A percentile compares a stretch with the other conserved stretches of the same genome.
Evolutionary conservation across 53 echinoderm and acorn worm species (phyloP).

Genomic region (Henricia sp.): DNA sequence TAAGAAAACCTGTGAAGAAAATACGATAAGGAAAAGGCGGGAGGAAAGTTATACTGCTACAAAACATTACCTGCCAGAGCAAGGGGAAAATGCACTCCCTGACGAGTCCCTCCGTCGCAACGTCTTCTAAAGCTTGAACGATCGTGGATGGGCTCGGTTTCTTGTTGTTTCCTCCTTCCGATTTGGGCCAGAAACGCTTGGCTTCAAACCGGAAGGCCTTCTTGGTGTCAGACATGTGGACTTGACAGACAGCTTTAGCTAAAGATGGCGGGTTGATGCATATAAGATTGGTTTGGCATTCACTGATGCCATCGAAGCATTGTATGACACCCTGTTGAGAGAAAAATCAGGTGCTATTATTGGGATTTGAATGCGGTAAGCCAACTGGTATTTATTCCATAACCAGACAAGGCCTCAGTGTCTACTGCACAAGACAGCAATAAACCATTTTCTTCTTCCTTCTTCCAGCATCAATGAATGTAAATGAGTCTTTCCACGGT

Average conservation of each 20-base stretch:
- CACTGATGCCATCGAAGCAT: not conserved
- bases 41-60: too few species aligned
- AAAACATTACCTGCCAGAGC: slow-evolving; percentile 79
- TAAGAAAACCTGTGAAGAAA: too few species aligned
- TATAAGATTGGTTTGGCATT: slow-evolving; percentile 11
- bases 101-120: slow-evolving; percentile 80
- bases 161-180: slow-evolving; percentile 23
- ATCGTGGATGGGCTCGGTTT: slow-evolving; percentile 82
- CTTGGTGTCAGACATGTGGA: slow-evolving; percentile 84
- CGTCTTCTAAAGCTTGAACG: slow-evolving; percentile 90
- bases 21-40: too few species aligned
- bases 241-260: slow-evolving; percentile 64
- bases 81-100: slow-evolving; percentile 88
- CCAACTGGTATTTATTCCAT: too few species aligned
- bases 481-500: too few species aligned
- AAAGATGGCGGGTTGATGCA: slow-evolving; percentile 79
- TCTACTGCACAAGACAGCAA: too few species aligned
- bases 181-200: slow-evolving; percentile 94
- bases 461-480: too few species aligned
- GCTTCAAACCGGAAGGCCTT: slow-evolving; percentile 88
- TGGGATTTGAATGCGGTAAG: too few species aligned
- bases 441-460: too few species aligned
- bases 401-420: too few species aligned
- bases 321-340: slow-evolving; percentile 36
- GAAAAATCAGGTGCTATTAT: not conserved